phyloP scores from a whole-genome alignment of 2,113 vertebrate species.

The Prochilodus magdalenae region DNA sequence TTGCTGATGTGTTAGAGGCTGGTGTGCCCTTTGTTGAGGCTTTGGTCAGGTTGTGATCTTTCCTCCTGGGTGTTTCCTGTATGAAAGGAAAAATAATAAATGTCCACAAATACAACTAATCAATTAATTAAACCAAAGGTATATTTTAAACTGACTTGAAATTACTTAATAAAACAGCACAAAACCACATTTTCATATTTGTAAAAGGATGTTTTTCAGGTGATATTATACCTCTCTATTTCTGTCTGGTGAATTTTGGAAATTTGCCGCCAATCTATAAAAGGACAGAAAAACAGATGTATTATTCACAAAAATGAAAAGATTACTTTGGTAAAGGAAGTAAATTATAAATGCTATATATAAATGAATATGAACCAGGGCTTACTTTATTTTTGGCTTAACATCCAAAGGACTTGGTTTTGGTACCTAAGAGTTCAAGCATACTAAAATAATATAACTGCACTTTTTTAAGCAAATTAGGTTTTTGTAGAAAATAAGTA shows the following conservation, averaged over 20 bases:
- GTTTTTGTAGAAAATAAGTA: too few relatives aligned
- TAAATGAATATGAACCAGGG: not conserved
- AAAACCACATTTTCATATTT: too few relatives aligned
- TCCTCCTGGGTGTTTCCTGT: constrained; percentile 48
- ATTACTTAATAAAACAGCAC: too few relatives aligned
- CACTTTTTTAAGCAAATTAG: too few relatives aligned
- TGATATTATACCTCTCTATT: constrained; percentile 62
- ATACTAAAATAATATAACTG: not conserved
- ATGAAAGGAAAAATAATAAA: not conserved
- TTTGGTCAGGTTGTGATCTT: not conserved
- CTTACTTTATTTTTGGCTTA: constrained; percentile 67
- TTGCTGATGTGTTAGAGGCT: not conserved
- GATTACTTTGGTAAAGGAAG: not conserved
- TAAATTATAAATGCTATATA: not conserved
- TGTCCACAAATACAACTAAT: not conserved
- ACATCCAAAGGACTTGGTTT: constrained; percentile 38
- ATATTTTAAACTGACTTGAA: not conserved
- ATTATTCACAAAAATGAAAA: not conserved
- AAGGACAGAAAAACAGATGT: not conserved
- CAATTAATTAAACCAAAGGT: not conserved
- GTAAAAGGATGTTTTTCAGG: too few relatives aligned
- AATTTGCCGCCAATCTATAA: constrained; percentile 72
- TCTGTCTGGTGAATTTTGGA: not conserved
- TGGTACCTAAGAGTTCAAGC: not conserved
- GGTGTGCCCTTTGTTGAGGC: not conserved